Conservation (phyloP, 2,888 invertebrate species). For the Falcaria lacertinaria region DNA sequence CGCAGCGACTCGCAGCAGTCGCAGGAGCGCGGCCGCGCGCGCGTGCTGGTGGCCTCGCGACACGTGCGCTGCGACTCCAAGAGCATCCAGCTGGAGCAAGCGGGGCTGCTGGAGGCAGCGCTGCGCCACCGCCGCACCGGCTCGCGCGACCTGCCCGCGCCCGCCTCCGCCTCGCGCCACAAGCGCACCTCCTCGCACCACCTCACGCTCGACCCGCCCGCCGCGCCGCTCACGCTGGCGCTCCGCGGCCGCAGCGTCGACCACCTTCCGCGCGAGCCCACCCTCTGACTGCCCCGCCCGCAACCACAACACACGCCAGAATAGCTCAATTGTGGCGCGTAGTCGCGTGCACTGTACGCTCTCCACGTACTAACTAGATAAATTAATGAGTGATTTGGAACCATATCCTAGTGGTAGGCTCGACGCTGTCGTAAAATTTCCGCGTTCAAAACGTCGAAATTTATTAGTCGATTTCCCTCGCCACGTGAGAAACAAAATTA, state of each 20-base stretch:
- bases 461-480: constrained; percentile 22
- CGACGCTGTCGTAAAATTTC: constrained; percentile 44
- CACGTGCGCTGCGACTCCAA: constrained; percentile 82
- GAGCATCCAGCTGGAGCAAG: constrained; percentile 81
- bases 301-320: no score
- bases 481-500: no score
- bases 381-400: constrained; percentile 65
- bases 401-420: constrained; percentile 68
- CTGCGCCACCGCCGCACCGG: constrained; percentile 81
- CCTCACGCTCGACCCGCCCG: constrained; percentile 60
- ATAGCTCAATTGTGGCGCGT: not conserved
- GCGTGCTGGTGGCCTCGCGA: constrained; percentile 73
- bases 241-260: constrained; percentile 69
- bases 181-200: constrained; percentile 74
- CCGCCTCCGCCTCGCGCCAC: no score
- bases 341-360: constrained; percentile 22
- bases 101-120: constrained; percentile 61
- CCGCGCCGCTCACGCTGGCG: constrained; percentile 52
- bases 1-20: constrained; percentile 70
- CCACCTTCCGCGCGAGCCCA: constrained; percentile 53
- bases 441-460: constrained; percentile 11
- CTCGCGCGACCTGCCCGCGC: constrained; percentile 73
- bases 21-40: constrained; percentile 35
- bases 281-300: constrained; percentile 30
- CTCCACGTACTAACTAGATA: constrained; percentile 25